Conservation (phyloP, 2,888 invertebrate genomes). For the Andrena trimmerana region DNA sequence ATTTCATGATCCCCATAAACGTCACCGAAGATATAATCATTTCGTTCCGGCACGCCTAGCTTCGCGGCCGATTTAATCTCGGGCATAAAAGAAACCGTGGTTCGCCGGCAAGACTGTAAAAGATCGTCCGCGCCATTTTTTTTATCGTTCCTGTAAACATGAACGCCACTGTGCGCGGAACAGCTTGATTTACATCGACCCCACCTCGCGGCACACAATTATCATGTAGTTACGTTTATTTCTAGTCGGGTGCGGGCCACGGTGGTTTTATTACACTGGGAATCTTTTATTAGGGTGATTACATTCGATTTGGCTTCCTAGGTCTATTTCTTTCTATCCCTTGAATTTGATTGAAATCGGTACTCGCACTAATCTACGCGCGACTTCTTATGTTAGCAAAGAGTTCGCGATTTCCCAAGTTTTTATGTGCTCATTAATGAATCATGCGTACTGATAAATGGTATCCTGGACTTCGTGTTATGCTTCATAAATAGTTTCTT, state of each 20-base stretch:
- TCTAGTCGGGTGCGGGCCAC: neutral
- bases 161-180: neutral
- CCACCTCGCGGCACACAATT: neutral
- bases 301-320: neutral
- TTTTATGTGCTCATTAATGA: too few species aligned
- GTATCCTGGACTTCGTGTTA: too few species aligned
- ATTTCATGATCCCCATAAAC: conserved; percentile 53
- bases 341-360: too few species aligned
- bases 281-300: neutral
- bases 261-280: neutral
- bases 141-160: conserved; percentile 20
- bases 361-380: too few species aligned
- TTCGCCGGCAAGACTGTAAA: conserved; percentile 10
- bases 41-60: conserved; percentile 39
- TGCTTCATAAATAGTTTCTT: too few species aligned
- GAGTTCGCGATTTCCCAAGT: too few species aligned
- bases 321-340: too few species aligned
- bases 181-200: neutral
- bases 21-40: conserved; percentile 44
- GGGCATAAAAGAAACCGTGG: conserved; percentile 32
- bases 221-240: neutral
- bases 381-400: too few species aligned
- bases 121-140: conserved; percentile 26
- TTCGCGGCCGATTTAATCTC: conserved; percentile 50
- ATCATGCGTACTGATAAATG: too few species aligned